These are phyloP conservation scores for Coelinius sp. DNA, from an alignment of 2,888 invertebrate species.

Conservation along the genomic window DNA sequence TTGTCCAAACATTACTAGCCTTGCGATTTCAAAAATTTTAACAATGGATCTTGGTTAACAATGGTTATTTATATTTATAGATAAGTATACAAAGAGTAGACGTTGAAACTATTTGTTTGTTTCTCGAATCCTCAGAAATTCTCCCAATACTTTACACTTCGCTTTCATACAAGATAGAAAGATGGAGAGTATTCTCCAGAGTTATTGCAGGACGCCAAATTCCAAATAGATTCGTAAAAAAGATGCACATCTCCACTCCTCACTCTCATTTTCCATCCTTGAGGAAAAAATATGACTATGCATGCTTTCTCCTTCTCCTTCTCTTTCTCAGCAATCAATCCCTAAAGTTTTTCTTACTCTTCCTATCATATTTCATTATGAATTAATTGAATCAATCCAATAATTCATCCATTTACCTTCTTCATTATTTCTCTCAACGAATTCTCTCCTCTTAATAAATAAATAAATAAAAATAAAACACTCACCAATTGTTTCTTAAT, in stretches of 20 bases:
- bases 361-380: slow-evolving; percentile 72
- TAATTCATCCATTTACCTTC: not conserved
- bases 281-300: no score
- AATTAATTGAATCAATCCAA: not conserved
- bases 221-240: not conserved
- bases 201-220: not conserved
- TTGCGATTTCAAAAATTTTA: no score
- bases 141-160: no score
- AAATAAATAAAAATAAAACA: no score
- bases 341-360: slow-evolving; percentile 83
- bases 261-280: no score
- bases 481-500: slow-evolving; percentile 89
- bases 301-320: slow-evolving; percentile 71
- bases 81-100: not conserved
- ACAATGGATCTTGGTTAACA: no score
- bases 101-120: not conserved
- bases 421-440: slow-evolving; percentile 7
- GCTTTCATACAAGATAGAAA: not conserved
- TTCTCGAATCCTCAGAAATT: not conserved
- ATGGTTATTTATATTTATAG: no score
- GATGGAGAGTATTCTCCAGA: not conserved
- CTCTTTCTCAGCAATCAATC: slow-evolving; percentile 73
- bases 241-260: not conserved
- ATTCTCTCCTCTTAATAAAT: no score
- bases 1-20: no score